Evolutionary conservation across 1,140 invertebrate genomes (phyloP).

Genomic region (Helicoverpa zea): DNA sequence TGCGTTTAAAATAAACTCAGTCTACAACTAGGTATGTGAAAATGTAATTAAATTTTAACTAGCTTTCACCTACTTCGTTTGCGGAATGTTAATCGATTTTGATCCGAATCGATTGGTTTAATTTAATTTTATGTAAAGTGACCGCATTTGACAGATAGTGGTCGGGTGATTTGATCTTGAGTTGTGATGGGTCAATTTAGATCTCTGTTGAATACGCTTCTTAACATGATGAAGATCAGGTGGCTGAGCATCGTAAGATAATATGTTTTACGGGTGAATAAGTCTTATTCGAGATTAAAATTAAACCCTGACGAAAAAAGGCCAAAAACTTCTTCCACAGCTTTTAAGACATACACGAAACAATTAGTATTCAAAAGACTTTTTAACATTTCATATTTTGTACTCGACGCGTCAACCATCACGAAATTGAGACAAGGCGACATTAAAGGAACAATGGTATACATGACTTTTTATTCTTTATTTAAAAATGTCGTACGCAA

Average conservation of each 20-base stretch:
- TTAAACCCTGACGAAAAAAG: neutral
- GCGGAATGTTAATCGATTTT: slow-evolving; percentile 38
- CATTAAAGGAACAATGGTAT: slow-evolving; percentile 59
- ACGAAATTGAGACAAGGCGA: slow-evolving; percentile 58
- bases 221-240: too few species aligned
- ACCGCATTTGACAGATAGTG: slow-evolving; percentile 6
- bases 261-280: too few species aligned
- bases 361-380: slow-evolving; percentile 60
- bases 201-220: too few species aligned
- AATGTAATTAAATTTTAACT: slow-evolving; percentile 56
- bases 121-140: slow-evolving; percentile 8
- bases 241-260: too few species aligned
- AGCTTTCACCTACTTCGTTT: slow-evolving; percentile 32
- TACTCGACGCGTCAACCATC: slow-evolving; percentile 50
- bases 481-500: slow-evolving; percentile 65
- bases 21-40: slow-evolving; percentile 29
- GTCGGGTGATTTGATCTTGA: neutral
- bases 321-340: neutral
- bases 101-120: slow-evolving; percentile 17
- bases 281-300: neutral
- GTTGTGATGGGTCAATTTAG: neutral
- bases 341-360: neutral
- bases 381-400: slow-evolving; percentile 54
- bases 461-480: slow-evolving; percentile 48
- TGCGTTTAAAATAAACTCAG: slow-evolving; percentile 35